A percentile compares a stretch with the other conserved stretches of the same genome.
Conservation (phyloP, 2,888 invertebrate genomes). For the Eupithecia pulchellata region DNA sequence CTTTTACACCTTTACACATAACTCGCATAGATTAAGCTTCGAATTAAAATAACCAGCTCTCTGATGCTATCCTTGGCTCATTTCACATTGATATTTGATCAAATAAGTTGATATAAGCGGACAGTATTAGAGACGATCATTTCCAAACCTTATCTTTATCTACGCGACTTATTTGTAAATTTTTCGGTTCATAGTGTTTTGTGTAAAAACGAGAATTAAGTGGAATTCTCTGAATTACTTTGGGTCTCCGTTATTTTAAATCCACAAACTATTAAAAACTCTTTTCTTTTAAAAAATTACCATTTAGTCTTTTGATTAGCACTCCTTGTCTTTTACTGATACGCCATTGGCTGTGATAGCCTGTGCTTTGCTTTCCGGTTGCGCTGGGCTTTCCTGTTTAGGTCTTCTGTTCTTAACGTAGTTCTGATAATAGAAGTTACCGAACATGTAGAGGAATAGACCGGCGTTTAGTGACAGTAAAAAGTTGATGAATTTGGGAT, state of each 20-base stretch:
- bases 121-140: background rate
- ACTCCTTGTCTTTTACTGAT: conserved; percentile 72
- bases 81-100: background rate
- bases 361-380: conserved; percentile 31
- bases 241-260: background rate
- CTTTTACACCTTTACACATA: background rate
- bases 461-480: conserved; percentile 88
- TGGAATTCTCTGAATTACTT: background rate
- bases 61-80: background rate
- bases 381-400: conserved; percentile 21
- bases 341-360: conserved; percentile 55
- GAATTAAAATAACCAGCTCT: background rate
- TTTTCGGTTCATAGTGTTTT: background rate
- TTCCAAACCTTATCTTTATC: background rate
- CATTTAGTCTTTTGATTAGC: conserved; percentile 57
- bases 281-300: background rate
- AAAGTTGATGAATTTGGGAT: conserved; percentile 88
- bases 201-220: background rate
- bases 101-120: background rate
- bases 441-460: conserved; percentile 91
- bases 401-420: conserved; percentile 78
- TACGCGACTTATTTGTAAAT: background rate
- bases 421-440: conserved; percentile 89
- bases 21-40: background rate
- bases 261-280: background rate